These are phyloP conservation scores for Drosophila dives DNA, from an alignment of 2,888 invertebrate genomes.

Conservation along the genomic window DNA sequence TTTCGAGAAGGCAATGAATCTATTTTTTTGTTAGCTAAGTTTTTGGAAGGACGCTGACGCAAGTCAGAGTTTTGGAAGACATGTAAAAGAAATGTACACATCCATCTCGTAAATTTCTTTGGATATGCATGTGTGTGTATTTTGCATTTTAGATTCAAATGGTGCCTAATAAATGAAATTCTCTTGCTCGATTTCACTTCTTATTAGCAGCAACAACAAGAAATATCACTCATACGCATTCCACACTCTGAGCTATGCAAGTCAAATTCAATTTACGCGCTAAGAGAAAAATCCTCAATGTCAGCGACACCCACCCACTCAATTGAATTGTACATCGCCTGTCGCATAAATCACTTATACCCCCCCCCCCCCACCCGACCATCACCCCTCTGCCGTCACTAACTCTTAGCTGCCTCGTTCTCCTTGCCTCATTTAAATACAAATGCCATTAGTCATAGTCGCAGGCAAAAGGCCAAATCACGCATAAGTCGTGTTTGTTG, in stretches of 20 bases:
- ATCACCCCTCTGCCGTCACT: neutral
- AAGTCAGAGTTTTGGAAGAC: neutral
- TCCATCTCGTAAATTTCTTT: neutral
- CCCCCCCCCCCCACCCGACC: neutral
- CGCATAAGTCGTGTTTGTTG: conserved; percentile 33
- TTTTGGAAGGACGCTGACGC: neutral
- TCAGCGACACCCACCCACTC: neutral
- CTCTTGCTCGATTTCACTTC: conserved; percentile 3
- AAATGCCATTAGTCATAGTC: conserved; percentile 67
- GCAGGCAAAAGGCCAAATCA: conserved; percentile 38
- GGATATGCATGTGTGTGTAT: neutral
- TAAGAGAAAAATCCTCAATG: conserved; percentile 16
- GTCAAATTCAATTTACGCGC: conserved; percentile 53
- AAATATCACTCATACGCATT: conserved; percentile 45
- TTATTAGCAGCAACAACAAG: conserved; percentile 12
- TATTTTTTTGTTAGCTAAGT: neutral
- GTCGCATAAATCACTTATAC: conserved; percentile 57
- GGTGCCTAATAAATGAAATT: conserved; percentile 15
- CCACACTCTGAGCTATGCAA: conserved; percentile 38
- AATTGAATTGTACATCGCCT: conserved; percentile 35
- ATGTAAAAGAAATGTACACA: neutral
- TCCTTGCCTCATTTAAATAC: conserved; percentile 60
- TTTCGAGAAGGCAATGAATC: neutral
- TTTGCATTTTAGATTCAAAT: neutral
- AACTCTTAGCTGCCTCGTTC: neutral